A percentile compares a stretch with the other conserved stretches of the same genome.
phyloP scores from a whole-genome alignment of 1,140 invertebrate genomes.

The Oreohelix idahoensis region DNA sequence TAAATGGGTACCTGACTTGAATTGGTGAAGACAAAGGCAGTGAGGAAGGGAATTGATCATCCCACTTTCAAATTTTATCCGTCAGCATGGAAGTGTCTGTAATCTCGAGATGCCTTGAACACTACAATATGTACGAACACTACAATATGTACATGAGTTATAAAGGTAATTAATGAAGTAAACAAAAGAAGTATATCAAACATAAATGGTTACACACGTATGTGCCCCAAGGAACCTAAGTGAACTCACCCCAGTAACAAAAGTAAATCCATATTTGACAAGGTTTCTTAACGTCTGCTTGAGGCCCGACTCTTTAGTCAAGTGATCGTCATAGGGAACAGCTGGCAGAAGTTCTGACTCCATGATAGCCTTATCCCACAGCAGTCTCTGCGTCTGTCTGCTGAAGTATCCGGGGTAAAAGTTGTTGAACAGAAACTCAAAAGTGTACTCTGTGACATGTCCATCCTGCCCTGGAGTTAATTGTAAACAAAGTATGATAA shows the following conservation, averaged over 20 bases:
- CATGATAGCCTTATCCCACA: constrained; percentile 54
- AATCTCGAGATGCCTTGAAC: no score
- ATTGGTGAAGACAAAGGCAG: no score
- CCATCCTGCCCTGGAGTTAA: constrained; percentile 61
- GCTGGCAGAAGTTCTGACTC: constrained; percentile 31
- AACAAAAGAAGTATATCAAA: no score
- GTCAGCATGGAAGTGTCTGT: no score
- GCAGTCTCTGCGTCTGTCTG: constrained; percentile 28
- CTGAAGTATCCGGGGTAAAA: constrained; percentile 36
- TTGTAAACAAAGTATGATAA: not conserved
- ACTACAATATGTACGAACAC: no score
- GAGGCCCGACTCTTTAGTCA: constrained; percentile 52
- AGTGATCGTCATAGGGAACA: constrained; percentile 48
- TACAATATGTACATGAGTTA: no score
- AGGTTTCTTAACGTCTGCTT: constrained; percentile 51
- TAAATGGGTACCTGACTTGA: no score
- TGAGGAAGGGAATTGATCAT: no score
- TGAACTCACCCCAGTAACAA: constrained; percentile 54
- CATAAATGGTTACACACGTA: no score
- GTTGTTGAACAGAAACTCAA: constrained; percentile 58
- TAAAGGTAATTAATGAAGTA: no score
- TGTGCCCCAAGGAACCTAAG: no score
- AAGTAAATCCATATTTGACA: constrained; percentile 56
- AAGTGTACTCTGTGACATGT: constrained; percentile 58
- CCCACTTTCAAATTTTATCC: no score